Conservation (phyloP, 2,888 invertebrate genomes). For the Pristionchus entomophagus region DNA sequence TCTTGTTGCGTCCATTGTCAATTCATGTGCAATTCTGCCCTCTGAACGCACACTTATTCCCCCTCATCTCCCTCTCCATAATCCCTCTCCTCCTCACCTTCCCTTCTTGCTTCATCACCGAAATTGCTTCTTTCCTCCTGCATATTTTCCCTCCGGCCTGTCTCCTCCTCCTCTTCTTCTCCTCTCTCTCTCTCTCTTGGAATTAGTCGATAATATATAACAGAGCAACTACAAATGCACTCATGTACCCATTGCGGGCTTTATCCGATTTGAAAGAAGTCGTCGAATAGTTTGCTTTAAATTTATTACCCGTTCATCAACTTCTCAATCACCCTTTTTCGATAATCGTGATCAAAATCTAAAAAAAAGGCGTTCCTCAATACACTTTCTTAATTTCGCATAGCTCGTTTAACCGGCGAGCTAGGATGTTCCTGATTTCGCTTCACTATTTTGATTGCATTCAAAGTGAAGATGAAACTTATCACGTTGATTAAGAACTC, state of each 20-base stretch:
- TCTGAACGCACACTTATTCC: not conserved
- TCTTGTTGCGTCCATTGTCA: constrained; percentile 10
- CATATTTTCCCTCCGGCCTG: constrained; percentile 34
- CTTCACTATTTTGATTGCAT: too few relatives aligned
- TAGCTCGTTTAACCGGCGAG: too few relatives aligned
- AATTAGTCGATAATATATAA: constrained; percentile 34
- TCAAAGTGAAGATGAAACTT: too few relatives aligned
- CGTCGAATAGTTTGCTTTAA: too few relatives aligned
- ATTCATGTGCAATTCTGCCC: constrained; percentile 32
- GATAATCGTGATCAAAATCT: too few relatives aligned
- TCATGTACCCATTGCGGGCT: not conserved
- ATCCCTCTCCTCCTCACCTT: constrained; percentile 13
- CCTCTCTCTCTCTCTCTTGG: not conserved
- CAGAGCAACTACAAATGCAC: constrained; percentile 28
- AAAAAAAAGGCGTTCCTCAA: too few relatives aligned
- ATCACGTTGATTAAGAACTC: not conserved
- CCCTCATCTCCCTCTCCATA: not conserved
- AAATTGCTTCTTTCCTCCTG: constrained; percentile 42
- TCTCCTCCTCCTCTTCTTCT: too few relatives aligned
- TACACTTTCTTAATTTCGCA: too few relatives aligned
- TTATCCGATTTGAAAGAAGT: too few relatives aligned
- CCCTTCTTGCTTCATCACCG: constrained; percentile 38
- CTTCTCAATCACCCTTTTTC: too few relatives aligned
- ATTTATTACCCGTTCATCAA: too few relatives aligned
- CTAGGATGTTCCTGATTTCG: too few relatives aligned